Conservation (phyloP, 2,888 invertebrate genomes). For the Alloscopus bannaensis region DNA sequence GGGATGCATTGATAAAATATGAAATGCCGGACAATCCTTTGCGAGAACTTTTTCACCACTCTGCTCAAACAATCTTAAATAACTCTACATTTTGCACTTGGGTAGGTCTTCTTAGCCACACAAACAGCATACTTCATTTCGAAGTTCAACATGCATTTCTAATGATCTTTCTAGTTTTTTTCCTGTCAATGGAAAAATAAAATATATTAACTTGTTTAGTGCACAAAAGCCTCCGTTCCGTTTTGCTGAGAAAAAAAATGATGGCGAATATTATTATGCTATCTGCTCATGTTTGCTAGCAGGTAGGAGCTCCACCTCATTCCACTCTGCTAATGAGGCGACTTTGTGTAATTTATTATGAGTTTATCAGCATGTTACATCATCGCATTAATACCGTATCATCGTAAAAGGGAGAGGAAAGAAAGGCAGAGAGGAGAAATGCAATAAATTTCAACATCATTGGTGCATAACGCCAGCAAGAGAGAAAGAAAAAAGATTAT, state of each 20-base stretch:
- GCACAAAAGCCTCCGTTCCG: background rate
- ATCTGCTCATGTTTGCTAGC: constrained; percentile 42
- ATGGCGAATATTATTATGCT: constrained; percentile 16
- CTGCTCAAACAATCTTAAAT: background rate
- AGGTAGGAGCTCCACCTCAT: too few relatives aligned
- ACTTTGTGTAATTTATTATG: constrained; percentile 56
- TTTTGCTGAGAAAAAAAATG: background rate
- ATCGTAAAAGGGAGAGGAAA: constrained; percentile 43
- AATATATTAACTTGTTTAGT: too few relatives aligned
- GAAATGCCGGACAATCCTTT: constrained; percentile 41
- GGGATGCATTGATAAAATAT: constrained; percentile 35
- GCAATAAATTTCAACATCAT: constrained; percentile 23
- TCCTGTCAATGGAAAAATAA: too few relatives aligned
- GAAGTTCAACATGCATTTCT: too few relatives aligned
- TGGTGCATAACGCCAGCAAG: background rate
- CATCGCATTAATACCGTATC: constrained; percentile 21
- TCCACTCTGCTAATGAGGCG: constrained; percentile 57
- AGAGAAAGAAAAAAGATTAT: background rate
- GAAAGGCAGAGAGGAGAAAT: constrained; percentile 6
- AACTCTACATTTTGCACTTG: background rate
- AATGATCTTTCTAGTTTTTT: too few relatives aligned
- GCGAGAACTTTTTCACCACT: background rate
- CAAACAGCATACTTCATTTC: too few relatives aligned
- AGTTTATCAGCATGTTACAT: constrained; percentile 42
- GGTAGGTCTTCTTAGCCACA: background rate